Evolutionary conservation across 2,797 vertebrate species (phyloP), one percentile per base, ranked within the genome.

Genomic region (Acanthiza pusilla): DNA sequence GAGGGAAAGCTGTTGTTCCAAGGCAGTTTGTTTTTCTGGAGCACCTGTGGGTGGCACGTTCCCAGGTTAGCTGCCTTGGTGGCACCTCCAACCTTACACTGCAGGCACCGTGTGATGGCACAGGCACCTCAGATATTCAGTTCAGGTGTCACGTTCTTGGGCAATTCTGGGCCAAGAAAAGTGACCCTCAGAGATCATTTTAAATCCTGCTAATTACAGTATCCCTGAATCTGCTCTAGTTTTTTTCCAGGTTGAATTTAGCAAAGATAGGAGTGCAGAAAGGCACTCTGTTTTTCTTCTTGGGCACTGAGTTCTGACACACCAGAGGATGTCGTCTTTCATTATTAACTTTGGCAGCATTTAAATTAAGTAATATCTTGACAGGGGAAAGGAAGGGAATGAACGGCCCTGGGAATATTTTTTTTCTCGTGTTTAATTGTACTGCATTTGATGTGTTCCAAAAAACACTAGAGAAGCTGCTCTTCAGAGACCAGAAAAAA

Each of bases 331-430:
- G 80, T 82, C 10, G 5, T 88, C 91, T 93, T 94, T 96, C 80
- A 76, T 91, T 94, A 90, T 93, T 95, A 93, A 95, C 60, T 96
- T 93, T 94, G 93, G 94, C 85, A 95, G 42, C 85, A 91, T 94
- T 96, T 96, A 96, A 96, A 96, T 96, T 94, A 97, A 96, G 95
- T 96, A 95, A 94, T 95, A 96, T 79, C 92, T 95, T 94, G 94
- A 96, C 93, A 94, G 71, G 54, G 50, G 83, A 94, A 91, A 88
- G 88, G 85, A 96, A 94, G 54, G 68, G 85, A 95, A 84, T 66
- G 81, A 79, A 91, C 19, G 70, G 72, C 71, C 61, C 18, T 87
- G 96, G 91, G 95, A 95, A 91, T 95, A 81, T 51, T 88, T 90
- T 82, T 91, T 90, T 88, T 38, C 57, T 90, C 66, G 51, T 91